Evolutionary conservation across 2,113 vertebrate genomes (phyloP).

Genomic region (Maccullochella peelii): DNA sequence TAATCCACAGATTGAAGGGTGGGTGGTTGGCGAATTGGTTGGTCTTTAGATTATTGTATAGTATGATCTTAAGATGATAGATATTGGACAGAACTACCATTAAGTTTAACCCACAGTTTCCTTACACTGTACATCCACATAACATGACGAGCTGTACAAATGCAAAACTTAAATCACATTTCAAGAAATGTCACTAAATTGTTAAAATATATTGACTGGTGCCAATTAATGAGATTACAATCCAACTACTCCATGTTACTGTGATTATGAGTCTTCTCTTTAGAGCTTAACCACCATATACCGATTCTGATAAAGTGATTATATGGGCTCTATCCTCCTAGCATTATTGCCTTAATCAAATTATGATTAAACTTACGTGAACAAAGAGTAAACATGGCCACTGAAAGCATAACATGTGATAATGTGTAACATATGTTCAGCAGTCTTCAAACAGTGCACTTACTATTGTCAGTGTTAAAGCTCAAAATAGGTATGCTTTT

Average conservation of each 20-base stretch:
- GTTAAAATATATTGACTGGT: neutral
- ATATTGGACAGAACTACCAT: neutral
- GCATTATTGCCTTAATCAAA: constrained; percentile 2
- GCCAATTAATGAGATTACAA: neutral
- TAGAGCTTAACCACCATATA: too few relatives aligned
- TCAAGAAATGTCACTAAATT: neutral
- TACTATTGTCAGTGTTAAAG: neutral
- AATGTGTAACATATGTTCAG: neutral
- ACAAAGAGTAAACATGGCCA: neutral
- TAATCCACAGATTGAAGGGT: neutral
- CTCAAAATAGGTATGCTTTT: neutral
- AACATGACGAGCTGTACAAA: neutral
- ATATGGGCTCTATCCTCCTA: neutral
- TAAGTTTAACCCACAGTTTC: neutral
- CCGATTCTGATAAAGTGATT: too few relatives aligned
- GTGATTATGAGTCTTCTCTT: constrained; percentile 7
- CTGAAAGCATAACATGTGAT: neutral
- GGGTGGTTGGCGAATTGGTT: neutral
- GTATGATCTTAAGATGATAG: neutral
- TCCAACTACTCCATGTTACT: neutral
- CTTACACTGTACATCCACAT: neutral
- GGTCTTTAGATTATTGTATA: neutral
- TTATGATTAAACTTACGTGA: constrained; percentile 4
- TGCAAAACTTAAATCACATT: neutral
- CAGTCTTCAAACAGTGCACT: neutral